Evolutionary conservation across 2,888 invertebrate species (phyloP).

Genomic region (Ernsta delagoae): DNA sequence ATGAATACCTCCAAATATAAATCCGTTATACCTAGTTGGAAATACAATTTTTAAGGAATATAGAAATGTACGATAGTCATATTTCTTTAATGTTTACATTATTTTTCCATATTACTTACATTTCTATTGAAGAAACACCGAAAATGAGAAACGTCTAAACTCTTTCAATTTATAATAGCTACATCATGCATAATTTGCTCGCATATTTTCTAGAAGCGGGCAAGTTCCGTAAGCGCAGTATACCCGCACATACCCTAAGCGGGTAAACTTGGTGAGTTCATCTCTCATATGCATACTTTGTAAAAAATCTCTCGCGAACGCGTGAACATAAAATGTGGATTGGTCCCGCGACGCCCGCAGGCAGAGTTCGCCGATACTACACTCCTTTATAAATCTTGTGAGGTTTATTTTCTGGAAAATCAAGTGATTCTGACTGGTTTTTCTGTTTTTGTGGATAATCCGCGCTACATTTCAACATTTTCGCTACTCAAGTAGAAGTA

Average conservation of each 20-base stretch:
- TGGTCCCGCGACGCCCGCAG: constrained; percentile 44
- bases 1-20: too few relatives aligned
- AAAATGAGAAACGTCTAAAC: too few relatives aligned
- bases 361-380: constrained; percentile 39
- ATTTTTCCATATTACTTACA: too few relatives aligned
- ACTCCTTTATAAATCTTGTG: constrained; percentile 31
- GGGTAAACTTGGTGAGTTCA: constrained; percentile 32
- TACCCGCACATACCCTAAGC: background rate
- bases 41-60: too few relatives aligned
- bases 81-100: too few relatives aligned
- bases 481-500: too few relatives aligned
- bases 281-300: constrained; percentile 66
- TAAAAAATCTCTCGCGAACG: constrained; percentile 60
- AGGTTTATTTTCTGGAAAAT: constrained; percentile 26
- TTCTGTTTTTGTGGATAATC: background rate
- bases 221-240: constrained; percentile 25
- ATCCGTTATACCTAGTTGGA: too few relatives aligned
- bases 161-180: too few relatives aligned
- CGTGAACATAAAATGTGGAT: constrained; percentile 60
- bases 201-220: constrained; percentile 21
- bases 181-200: too few relatives aligned
- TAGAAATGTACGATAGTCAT: too few relatives aligned
- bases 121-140: too few relatives aligned
- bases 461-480: background rate
- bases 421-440: constrained; percentile 9